Evolutionary conservation across 1,140 invertebrate genomes (phyloP).

Genomic region (Bombyx mandarina): DNA sequence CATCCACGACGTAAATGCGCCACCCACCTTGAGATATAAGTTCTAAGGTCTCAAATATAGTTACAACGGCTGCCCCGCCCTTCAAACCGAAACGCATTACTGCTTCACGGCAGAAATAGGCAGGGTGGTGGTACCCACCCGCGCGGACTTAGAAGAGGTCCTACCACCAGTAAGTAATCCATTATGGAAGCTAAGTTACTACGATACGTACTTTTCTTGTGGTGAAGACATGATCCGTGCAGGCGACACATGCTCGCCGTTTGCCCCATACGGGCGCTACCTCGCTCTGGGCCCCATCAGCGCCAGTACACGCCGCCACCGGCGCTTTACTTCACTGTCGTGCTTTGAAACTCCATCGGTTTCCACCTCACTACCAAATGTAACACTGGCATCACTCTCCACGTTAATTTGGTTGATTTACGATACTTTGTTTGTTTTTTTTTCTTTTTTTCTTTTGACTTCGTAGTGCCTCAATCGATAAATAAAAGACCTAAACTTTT

Average conservation of each 20-base stretch:
- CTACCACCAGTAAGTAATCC: not conserved
- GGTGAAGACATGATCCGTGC: constrained; percentile 75
- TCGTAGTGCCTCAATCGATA: too few relatives aligned
- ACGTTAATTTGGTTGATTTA: constrained; percentile 20
- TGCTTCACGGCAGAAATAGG: too few relatives aligned
- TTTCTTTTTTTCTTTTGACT: too few relatives aligned
- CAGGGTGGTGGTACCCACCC: too few relatives aligned
- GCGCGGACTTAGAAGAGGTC: too few relatives aligned
- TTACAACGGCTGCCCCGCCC: too few relatives aligned
- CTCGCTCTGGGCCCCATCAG: constrained; percentile 76
- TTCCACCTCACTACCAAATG: constrained; percentile 33
- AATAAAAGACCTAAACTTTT: too few relatives aligned
- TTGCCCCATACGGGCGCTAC: constrained; percentile 77
- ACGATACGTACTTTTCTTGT: constrained; percentile 74
- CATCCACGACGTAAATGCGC: too few relatives aligned
- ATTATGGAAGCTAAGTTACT: not conserved
- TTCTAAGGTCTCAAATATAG: too few relatives aligned
- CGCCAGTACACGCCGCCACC: constrained; percentile 56
- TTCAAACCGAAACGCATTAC: too few relatives aligned
- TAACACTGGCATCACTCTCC: constrained; percentile 16
- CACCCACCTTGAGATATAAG: too few relatives aligned
- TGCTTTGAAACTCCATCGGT: constrained; percentile 26
- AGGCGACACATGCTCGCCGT: constrained; percentile 76
- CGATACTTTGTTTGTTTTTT: constrained; percentile 6
- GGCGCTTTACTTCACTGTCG: constrained; percentile 31